Evolutionary conservation across 2,888 invertebrate genomes (phyloP).

Genomic region (Phania funesta): DNA sequence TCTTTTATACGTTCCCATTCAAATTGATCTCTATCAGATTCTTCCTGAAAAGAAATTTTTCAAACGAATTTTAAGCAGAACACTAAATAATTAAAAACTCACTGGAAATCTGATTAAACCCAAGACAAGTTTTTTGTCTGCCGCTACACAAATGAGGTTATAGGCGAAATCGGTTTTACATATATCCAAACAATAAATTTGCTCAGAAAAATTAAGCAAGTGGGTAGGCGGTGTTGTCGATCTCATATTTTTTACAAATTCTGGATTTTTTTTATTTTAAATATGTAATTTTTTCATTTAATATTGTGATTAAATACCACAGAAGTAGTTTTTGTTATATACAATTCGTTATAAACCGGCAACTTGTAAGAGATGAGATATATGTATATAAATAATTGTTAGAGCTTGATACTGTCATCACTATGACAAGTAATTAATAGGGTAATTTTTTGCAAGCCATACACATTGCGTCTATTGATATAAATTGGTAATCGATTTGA

Average conservation of each 20-base stretch:
- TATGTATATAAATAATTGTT: background rate
- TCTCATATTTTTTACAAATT: constrained; percentile 71
- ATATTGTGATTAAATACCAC: too few relatives aligned
- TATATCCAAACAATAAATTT: constrained; percentile 83
- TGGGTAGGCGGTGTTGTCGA: constrained; percentile 78
- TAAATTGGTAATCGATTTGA: too few relatives aligned
- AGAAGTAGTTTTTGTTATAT: too few relatives aligned
- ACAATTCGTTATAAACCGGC: constrained; percentile 5
- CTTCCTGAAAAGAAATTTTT: constrained; percentile 76
- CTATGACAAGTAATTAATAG: background rate
- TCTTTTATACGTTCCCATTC: constrained; percentile 82
- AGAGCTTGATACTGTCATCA: background rate
- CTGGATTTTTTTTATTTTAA: background rate
- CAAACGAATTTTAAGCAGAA: background rate
- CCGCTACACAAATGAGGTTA: constrained; percentile 83
- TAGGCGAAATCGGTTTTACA: constrained; percentile 85
- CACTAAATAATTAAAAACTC: constrained; percentile 69
- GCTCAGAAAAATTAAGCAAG: constrained; percentile 81
- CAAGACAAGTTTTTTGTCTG: constrained; percentile 82
- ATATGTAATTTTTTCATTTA: background rate
- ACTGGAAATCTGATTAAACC: constrained; percentile 83
- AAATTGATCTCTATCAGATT: constrained; percentile 82
- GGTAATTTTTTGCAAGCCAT: too few relatives aligned
- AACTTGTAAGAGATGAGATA: background rate
- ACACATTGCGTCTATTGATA: too few relatives aligned